A percentile compares a stretch with the other conserved stretches of the same genome.
Conservation (phyloP, 2,113 vertebrate genomes). For the Hystrix brachyura region DNA sequence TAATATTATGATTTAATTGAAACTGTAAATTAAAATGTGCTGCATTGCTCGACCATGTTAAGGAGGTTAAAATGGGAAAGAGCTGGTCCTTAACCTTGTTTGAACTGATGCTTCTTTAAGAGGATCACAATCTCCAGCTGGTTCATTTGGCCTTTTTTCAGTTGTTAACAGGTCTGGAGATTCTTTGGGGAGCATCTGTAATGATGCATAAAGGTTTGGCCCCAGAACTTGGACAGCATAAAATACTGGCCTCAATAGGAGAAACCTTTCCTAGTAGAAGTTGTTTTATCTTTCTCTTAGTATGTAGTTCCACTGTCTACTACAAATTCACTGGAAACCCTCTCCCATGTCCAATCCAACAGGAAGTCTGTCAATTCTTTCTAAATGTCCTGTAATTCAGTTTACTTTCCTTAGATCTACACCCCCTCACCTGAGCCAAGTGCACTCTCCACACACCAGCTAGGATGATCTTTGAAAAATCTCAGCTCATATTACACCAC, state of each 20-base stretch:
- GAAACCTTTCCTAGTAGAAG: conserved; percentile 14
- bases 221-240: background rate
- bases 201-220: background rate
- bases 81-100: conserved; percentile 19
- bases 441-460: background rate
- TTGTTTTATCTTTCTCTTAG: conserved; percentile 36
- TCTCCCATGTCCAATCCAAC: background rate
- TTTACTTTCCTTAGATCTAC: background rate
- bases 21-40: conserved; percentile 60
- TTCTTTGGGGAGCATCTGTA: conserved; percentile 46
- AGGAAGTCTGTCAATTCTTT: background rate
- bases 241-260: background rate
- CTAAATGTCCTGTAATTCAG: conserved; percentile 1
- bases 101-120: conserved; percentile 5
- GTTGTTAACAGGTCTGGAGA: background rate
- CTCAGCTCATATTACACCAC: background rate
- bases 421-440: background rate
- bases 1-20: conserved; percentile 69
- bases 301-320: background rate
- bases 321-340: background rate
- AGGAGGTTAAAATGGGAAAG: conserved; percentile 31
- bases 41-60: background rate
- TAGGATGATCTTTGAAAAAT: background rate
- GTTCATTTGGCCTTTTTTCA: background rate
- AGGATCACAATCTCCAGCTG: background rate